Evolutionary conservation across 1,140 invertebrate species (phyloP).

Genomic region (Danaus plexippus): DNA sequence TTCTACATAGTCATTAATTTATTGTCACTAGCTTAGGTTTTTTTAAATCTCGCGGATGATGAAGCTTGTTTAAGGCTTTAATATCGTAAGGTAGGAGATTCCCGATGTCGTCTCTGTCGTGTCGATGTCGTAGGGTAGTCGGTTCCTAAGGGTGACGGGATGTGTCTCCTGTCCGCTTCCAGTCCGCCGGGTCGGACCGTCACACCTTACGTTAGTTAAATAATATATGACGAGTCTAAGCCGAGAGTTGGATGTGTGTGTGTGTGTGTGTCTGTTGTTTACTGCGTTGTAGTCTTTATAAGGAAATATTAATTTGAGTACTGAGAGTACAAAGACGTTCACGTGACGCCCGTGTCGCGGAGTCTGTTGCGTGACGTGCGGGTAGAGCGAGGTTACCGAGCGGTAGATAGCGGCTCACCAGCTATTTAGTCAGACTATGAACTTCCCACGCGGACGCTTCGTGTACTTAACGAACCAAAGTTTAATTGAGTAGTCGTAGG

Average conservation of each 20-base stretch:
- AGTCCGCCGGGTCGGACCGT: background rate
- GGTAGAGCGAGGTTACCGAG: background rate
- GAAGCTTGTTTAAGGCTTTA: constrained; percentile 17
- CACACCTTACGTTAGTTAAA: background rate
- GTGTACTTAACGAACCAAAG: background rate
- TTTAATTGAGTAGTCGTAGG: background rate
- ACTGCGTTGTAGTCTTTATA: constrained; percentile 1
- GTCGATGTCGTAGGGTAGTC: constrained; percentile 16
- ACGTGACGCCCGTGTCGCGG: background rate
- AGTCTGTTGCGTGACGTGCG: background rate
- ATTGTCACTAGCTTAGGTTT: constrained; percentile 16
- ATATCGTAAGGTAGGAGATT: constrained; percentile 8
- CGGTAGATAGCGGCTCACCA: background rate
- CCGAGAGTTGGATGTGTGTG: too few species aligned
- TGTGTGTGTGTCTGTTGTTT: too few species aligned
- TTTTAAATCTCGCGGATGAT: constrained; percentile 16
- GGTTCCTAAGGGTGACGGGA: constrained; percentile 25
- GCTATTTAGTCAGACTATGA: background rate
- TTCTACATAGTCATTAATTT: constrained; percentile 8
- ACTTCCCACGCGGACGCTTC: background rate
- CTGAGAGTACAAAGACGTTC: constrained; percentile 30
- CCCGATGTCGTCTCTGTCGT: constrained; percentile 10
- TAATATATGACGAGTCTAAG: too few species aligned
- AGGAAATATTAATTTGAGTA: constrained; percentile 20
- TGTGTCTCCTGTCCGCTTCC: constrained; percentile 24